Base-by-base conservation (phyloP, 2,113 vertebrate species). In the Sigmodon hispidus region DNA sequence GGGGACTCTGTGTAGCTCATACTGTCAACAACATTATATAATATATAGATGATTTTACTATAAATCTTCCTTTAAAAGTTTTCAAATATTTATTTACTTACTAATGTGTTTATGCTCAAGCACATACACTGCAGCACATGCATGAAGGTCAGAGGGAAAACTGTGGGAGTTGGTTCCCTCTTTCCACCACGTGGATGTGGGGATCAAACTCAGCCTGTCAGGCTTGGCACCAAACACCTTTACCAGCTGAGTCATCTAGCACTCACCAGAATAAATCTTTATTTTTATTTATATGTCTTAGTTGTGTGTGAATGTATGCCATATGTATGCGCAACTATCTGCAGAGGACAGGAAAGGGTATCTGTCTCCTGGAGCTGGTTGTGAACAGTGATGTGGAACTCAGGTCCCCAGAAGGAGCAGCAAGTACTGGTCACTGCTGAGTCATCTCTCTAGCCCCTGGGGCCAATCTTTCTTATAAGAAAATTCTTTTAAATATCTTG, bases 401-500 rank as follows among this genome's bases (percentile, higher is more conserved):
- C n/a, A 15, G 79, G 36, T 59, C 21, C 52, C 40, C 36, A 43
- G n/a, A 13, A 26, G 17, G 43, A 48, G 11, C 45, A 76, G 12
- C 73, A 16, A 76, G 73, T 31, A 6, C 45, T 50, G 26, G 31
- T 50, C 6, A 36, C 8, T 5, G 50, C 76, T 80, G 5, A 55
- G 40, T 1, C 16, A 31, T 4, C 40, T 48, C 40, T 45, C 15
- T 15, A 45, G 59, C 43, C 4, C 22, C n/a, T 26, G 48, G 63
- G 36, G 36, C 43, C 88, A 84, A 76, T 7, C 43, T 89, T 85
- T 52, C 16, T 87, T 63, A 57, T 2, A 75, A 86, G 57, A 73
- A 45, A 89, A 40, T 91, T 79, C 67, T 63, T 91, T 70, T 22
- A 94, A 59, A 84, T 93, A 63, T 70, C 75, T 70, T 87, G 17